These are phyloP conservation scores for Amblyornis subalaris DNA, from an alignment of 2,113 vertebrate genomes.

Conservation along the genomic window DNA sequence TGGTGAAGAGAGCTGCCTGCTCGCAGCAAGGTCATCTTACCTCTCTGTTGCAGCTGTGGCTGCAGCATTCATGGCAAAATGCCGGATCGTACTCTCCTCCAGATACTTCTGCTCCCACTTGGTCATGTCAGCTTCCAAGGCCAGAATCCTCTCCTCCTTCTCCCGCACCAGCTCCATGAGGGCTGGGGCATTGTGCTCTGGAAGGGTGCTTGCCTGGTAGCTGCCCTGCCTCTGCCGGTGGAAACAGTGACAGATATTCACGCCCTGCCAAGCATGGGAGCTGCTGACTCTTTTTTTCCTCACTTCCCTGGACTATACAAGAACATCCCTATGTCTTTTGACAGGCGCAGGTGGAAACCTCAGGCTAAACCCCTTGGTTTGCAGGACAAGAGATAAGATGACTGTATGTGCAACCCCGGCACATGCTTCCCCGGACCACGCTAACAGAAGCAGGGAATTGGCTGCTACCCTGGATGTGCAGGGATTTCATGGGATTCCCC, in stretches of 20 bases:
- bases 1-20: not conserved
- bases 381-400: not conserved
- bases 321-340: not conserved
- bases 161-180: conserved; percentile 83
- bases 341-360: not conserved
- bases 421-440: not conserved
- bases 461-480: not conserved
- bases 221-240: conserved; percentile 74
- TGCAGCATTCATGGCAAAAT: conserved; percentile 82
- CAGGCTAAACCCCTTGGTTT: not conserved
- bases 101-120: conserved; percentile 89
- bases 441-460: not conserved
- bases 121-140: conserved; percentile 84
- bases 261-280: not conserved
- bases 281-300: not conserved
- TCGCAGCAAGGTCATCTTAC: conserved; percentile 43
- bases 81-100: conserved; percentile 84
- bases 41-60: conserved; percentile 73
- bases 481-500: not conserved
- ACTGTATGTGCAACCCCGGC: fast-evolving
- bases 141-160: conserved; percentile 85
- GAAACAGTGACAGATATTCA: not conserved
- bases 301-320: not conserved
- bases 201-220: conserved; percentile 49
- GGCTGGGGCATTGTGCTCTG: conserved; percentile 73